phyloP scores from a whole-genome alignment of 2,113 vertebrate genomes.

The Hippolais icterina region DNA sequence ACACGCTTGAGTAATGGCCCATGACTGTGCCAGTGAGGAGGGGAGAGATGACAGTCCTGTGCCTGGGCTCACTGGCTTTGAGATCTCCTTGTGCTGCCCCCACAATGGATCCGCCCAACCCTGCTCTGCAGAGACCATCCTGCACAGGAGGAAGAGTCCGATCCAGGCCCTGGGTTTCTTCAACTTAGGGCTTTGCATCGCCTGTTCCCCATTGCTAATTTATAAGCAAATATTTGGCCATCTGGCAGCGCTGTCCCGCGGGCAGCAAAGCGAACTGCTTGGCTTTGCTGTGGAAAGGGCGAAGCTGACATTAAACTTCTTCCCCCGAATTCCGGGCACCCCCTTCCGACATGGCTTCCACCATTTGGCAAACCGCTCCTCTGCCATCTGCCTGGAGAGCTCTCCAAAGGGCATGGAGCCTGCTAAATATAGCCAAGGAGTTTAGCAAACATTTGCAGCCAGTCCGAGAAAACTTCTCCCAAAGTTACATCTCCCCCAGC shows the following conservation, averaged over 20 bases:
- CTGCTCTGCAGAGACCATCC: neutral
- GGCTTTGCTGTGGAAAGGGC: neutral
- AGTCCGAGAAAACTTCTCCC: constrained; percentile 9
- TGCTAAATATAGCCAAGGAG: constrained; percentile 43
- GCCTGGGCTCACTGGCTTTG: neutral
- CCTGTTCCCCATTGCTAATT: constrained; percentile 11
- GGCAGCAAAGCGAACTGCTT: neutral
- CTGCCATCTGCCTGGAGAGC: constrained; percentile 7
- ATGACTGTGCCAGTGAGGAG: neutral
- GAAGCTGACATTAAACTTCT: neutral
- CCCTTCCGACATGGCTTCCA: neutral
- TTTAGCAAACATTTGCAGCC: constrained; percentile 31
- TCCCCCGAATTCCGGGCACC: neutral
- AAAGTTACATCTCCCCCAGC: neutral
- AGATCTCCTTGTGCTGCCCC: neutral
- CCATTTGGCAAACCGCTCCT: neutral
- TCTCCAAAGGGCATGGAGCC: constrained; percentile 11
- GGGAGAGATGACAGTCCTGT: neutral
- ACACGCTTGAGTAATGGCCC: neutral
- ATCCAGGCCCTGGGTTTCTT: neutral
- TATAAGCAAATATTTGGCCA: constrained; percentile 48
- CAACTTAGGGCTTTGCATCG: neutral
- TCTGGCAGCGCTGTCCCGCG: constrained; percentile 4
- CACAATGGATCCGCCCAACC: neutral
- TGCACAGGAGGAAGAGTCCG: neutral